Base-by-base conservation (phyloP, 2,113 vertebrate genomes). In the Perca flavescens region DNA sequence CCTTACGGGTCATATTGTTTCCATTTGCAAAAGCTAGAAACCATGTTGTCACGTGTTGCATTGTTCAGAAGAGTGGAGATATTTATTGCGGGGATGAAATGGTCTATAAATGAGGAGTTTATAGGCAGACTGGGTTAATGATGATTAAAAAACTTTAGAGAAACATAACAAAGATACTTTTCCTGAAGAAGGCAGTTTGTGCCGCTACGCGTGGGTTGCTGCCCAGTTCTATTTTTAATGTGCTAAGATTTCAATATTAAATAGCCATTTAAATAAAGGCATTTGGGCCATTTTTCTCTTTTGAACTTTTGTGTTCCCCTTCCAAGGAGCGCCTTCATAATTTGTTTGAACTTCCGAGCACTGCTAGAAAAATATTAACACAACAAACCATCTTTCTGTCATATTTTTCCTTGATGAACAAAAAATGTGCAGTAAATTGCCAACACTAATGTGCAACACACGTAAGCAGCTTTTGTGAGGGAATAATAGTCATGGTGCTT, bases 11-110 rank as follows among this genome's bases (percentile, higher is more conserved):
- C 46, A 28, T 21, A 46, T 73, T 81, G 46, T 53, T 61, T 61
- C 46, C 22, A 31, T 81, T 74, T 49, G 9, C 22, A 14, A 73
- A 73, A 81, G 54, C 62, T 17, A 64, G 47, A 56, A 64, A 54
- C 36, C 57, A 62, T 74, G 56, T 61, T 67, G 22, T 16, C 22
- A 70, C 25, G 46, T 28, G 36, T 46, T 65, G 7, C 28, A 6
- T 63, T 10, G 0, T 66, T 57, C 40, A 72, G 19, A 49, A 56
- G 68, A 12, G 49, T 22, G 28, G 34, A 47, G 22, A 28, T 66
- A n/a, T n/a, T 31, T 66, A 21, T 40, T 54, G 58, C 28, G 62
- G 34, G 10, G 9, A 34, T 46, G 19, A 69, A 69, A 63, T 63
- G 7, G 6, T 25, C 0, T n/a, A 2, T 57, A 50, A 34, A 34